Evolutionary conservation across 2,113 vertebrate genomes (phyloP).

Genomic region (Lepus americanus): DNA sequence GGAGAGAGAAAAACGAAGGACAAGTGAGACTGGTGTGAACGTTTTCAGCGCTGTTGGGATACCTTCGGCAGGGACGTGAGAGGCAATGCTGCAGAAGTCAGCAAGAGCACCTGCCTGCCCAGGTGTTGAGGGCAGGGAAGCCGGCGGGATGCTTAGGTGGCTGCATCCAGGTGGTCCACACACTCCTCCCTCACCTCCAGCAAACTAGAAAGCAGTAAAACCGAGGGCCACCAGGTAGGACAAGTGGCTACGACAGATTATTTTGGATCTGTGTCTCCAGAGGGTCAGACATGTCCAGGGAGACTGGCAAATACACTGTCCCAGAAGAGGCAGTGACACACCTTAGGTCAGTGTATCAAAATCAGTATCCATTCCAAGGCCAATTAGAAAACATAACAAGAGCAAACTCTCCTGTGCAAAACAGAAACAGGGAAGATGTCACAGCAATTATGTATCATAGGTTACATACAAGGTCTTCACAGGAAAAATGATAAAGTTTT

Average conservation of each 20-base stretch:
- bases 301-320: background rate
- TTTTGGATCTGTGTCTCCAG: background rate
- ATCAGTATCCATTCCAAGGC: background rate
- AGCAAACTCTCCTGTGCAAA: background rate
- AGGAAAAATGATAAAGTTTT: background rate
- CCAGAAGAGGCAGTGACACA: too few species aligned
- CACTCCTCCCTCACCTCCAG: background rate
- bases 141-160: background rate
- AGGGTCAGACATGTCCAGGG: background rate
- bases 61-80: background rate
- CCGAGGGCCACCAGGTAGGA: background rate
- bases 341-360: background rate
- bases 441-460: background rate
- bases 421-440: constrained; percentile 4
- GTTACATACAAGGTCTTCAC: background rate
- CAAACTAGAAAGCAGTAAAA: background rate
- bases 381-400: background rate
- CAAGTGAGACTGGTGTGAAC: background rate
- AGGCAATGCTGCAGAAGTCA: background rate
- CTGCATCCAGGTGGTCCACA: background rate
- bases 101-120: background rate
- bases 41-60: background rate
- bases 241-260: background rate
- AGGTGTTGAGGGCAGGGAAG: background rate
- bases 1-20: background rate